Conservation (phyloP, 2,797 vertebrate species). For the Gila robusta region DNA sequence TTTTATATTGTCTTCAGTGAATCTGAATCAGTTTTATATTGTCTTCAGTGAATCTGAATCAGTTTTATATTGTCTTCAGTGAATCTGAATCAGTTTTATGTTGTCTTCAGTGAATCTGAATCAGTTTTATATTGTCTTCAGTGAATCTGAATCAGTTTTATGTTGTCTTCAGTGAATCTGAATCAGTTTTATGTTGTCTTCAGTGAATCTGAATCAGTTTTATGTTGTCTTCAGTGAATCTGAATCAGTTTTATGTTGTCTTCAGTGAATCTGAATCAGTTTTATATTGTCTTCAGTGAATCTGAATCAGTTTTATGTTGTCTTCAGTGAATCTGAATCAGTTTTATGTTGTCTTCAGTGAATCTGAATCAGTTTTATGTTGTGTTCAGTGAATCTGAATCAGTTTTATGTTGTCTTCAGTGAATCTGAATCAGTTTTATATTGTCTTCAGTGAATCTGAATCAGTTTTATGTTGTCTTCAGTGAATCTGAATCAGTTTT, state of each 20-base stretch:
- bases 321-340: not conserved
- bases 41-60: not conserved
- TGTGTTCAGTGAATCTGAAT: not conserved
- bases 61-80: not conserved
- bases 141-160: not conserved
- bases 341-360: not conserved
- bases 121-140: no score
- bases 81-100: not conserved
- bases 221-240: not conserved
- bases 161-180: not conserved
- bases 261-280: not conserved
- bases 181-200: no score
- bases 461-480: not conserved
- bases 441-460: not conserved
- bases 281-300: not conserved
- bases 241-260: no score
- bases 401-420: not conserved
- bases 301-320: not conserved
- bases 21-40: not conserved
- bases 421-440: not conserved
- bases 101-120: not conserved
- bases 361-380: not conserved
- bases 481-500: not conserved
- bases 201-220: not conserved
- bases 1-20: not conserved